Evolutionary conservation across 2,113 vertebrate genomes (phyloP), one percentile per base, ranked within the genome.

Genomic region (Trogon melanurus): DNA sequence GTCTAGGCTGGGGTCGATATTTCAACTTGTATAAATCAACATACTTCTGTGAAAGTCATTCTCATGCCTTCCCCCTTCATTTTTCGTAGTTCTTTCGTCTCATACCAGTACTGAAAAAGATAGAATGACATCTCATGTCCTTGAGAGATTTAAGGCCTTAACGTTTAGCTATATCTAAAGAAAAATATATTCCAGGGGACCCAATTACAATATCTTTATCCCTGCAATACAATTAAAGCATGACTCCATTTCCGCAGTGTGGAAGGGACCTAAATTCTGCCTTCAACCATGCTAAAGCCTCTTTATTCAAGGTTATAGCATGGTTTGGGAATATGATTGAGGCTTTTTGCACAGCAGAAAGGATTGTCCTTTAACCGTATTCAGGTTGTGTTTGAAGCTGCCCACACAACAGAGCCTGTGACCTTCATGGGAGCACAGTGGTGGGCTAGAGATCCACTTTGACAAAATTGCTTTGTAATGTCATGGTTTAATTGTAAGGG

Each of bases 281-380:
- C 88, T 94, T 78, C 81, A 85, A 7, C 93, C 90, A 79, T 79
- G 67, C 67, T 93, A 96, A 97, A 96, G 95, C 89, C 62, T 85
- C 92, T 96, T 92, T 95, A 94, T 95, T 92, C 91, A 96, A 91
- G 95, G 82, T 92, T 95, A 92, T 91, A 90, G 16, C 72, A 79
- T 54, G 92, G 88, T 88, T 83, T 83, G 75, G 89, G 81, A 94
- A 95, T 90, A 73, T 26, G 91, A 83, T 29, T 93, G 94, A 86
- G 83, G 54, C 18, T 83, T 93, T 91, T 85, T 76, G 81, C 65
- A 45, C 58, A 79, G 76, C 60, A 88, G 89, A 96, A 93, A 83
- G 18, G 25, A 91, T 91, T 92, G 86, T 86, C 80, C 69, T 91
- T 91, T 88, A 25, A 41, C 71, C 74, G 13, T 38, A 76, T 91